Base-by-base conservation (phyloP, 2,888 invertebrate genomes). In the Folsomia manolachei region DNA sequence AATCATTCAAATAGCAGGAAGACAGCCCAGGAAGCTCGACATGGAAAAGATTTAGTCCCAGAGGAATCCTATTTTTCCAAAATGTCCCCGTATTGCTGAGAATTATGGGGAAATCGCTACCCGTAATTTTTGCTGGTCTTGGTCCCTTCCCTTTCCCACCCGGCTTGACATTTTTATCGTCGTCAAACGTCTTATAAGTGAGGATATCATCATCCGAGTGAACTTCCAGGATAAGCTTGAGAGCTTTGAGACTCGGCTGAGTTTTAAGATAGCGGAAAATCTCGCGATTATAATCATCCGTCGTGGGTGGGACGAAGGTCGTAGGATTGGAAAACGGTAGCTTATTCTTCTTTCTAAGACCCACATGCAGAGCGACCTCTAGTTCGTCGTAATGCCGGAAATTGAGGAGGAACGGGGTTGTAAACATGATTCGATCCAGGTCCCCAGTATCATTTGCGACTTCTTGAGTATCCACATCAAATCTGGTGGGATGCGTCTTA, bases 21-120 rank as follows among this genome's bases (percentile, higher is more conserved):
- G 73, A 71, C 2, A 77, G 7, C n/a, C 73, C 75, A 2, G 77
- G 77, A 23, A 77, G 68, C 71, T 77, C 77, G 27, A 77, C 69
- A 18, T 75, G 75, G 21, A 75, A 27, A 19, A 69, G 51, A 1
- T 68, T 71, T 1, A 76, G 18, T 1, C 27, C 69, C 19, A 21
- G 56, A 1, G 76, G 74, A 26, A 60, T 71, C 63, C 64, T 63
- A 4, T 63, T 52, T 4, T 7, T 7, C 56, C 56, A 56, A n/a
- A 56, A 56, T 21, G 56, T 56, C 11, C 11, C 56, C 7, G n/a
- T 4, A 21, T 56, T 56, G 21, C 56, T 56, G 7, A 7, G 56
- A 56, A 56, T 18, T 7, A 18, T 7, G 19, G 56, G 56, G 19
- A 56, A 56, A 56, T 18, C 56, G 21, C 56, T 19, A 18, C n/a